phyloP scores from a whole-genome alignment of 2,113 vertebrate genomes.

The Tiliqua scincoides region DNA sequence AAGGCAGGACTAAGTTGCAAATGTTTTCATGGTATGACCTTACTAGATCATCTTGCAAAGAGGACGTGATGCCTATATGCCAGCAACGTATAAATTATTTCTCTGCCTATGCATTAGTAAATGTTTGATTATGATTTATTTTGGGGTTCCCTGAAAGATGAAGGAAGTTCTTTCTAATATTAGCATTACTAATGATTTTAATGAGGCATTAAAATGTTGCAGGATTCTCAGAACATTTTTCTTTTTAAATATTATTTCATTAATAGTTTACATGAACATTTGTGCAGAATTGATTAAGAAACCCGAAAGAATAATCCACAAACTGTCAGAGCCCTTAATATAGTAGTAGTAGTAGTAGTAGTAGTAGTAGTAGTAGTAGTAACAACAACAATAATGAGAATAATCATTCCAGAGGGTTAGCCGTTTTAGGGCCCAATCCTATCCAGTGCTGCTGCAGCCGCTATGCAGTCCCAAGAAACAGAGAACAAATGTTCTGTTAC shows the following conservation, averaged over 20 bases:
- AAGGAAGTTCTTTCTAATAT: constrained; percentile 83
- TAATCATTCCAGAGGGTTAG: constrained; percentile 60
- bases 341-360: neutral
- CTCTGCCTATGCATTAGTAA: constrained; percentile 79
- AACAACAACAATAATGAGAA: neutral
- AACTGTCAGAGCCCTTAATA: constrained; percentile 69
- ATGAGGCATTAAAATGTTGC: constrained; percentile 89
- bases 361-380: neutral
- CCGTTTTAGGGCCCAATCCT: too few relatives aligned
- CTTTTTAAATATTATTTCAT: constrained; percentile 85
- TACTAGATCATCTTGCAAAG: constrained; percentile 64
- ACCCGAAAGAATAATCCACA: constrained; percentile 76
- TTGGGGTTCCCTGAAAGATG: constrained; percentile 82
- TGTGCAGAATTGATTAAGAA: constrained; percentile 80
- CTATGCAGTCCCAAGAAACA: too few relatives aligned
- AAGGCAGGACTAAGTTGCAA: constrained; percentile 57
- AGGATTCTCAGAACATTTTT: constrained; percentile 84
- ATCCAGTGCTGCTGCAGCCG: too few relatives aligned
- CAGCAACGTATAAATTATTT: constrained; percentile 78
- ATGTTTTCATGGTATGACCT: constrained; percentile 72
- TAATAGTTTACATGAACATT: constrained; percentile 83
- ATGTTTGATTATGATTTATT: constrained; percentile 87
- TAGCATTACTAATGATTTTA: constrained; percentile 89
- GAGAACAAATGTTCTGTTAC: too few relatives aligned
- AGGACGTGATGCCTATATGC: constrained; percentile 66